Base-by-base conservation (phyloP, 2,797 vertebrate species). In the Cuniculus paca region DNA sequence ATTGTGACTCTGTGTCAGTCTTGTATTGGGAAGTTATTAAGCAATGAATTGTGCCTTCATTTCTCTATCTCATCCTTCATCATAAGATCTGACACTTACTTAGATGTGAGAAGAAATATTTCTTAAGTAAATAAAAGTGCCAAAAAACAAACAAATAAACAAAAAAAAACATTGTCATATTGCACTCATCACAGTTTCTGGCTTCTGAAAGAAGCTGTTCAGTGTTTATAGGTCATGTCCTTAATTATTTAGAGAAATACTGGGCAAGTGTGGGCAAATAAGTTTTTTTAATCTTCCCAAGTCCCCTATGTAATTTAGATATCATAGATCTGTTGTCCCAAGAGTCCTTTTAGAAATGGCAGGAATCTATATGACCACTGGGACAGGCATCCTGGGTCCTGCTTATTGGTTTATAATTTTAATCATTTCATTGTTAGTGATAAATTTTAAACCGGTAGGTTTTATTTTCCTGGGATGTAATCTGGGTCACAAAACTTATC, bases 41-140 rank as follows among this genome's bases (percentile, higher is more conserved):
- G 24, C 28, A 86, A 20, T 12, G 22, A 17, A 31, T 36, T 1
- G 13, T 52, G 26, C 24, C 65, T 91, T 88, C 14, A 14, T 68
- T 81, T 81, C 56, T 89, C 13, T 17, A 78, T 60, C 34, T 84
- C 48, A 65, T 13, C 12, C 34, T 34, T 72, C 77, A 60, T 95
- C 54, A 74, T 28, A 36, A 68, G 28, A 50, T 19, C 54, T 52
- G 1, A 68, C 34, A 56, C 3, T 77, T 89, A 36, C 19, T 85
- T 88, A 14, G 17, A 90, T 80, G 22, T 39, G 80, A 20, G 84
- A 63, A 58, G 74, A 88, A 88, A n/a, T 91, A 65, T 22, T 93
- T 54, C 14, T 75, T 65, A 48, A 82, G 31, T 72, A 89, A 65
- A 68, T 70, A 16, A 39, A 54, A 86, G 24, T 48, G 42, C 8